These are phyloP conservation scores for Anser brachyrhynchus DNA, from an alignment of 2,113 vertebrate genomes.

Conservation along the genomic window DNA sequence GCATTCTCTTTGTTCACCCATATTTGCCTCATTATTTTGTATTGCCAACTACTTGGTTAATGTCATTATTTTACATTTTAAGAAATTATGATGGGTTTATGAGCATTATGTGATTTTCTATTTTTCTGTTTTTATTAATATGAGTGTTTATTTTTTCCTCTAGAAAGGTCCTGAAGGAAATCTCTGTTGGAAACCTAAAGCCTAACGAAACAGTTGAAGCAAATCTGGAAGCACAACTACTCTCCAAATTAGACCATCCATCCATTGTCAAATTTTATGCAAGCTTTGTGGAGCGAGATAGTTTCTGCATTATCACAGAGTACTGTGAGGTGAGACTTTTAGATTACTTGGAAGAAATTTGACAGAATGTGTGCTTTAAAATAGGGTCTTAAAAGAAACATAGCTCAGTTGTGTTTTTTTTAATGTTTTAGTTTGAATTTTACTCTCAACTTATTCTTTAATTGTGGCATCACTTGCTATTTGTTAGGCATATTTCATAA, in stretches of 20 bases:
- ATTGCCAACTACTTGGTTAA: neutral
- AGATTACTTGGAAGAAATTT: neutral
- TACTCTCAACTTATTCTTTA: neutral
- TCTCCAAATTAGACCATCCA: slow-evolving; percentile 86
- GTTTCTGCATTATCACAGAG: slow-evolving; percentile 89
- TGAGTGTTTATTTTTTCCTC: neutral
- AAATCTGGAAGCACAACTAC: slow-evolving; percentile 84
- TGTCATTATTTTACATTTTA: neutral
- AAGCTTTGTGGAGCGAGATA: slow-evolving; percentile 83
- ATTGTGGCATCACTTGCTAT: neutral
- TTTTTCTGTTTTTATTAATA: neutral
- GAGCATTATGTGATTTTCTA: neutral
- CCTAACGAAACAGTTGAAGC: slow-evolving; percentile 86
- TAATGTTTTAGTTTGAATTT: neutral
- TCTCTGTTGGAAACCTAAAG: slow-evolving; percentile 81
- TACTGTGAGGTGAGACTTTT: slow-evolving; percentile 85
- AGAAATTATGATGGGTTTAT: neutral
- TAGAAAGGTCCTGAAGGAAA: slow-evolving; percentile 89
- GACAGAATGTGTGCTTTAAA: neutral
- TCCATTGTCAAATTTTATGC: slow-evolving; percentile 85
- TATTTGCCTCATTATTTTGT: neutral
- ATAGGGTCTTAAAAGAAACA: neutral
- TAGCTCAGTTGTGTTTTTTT: neutral
- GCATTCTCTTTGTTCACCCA: neutral
- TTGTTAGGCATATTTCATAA: neutral